These are phyloP conservation scores for Dromaius novaehollandiae DNA, from an alignment of 2,113 vertebrate genomes.

Conservation along the genomic window DNA sequence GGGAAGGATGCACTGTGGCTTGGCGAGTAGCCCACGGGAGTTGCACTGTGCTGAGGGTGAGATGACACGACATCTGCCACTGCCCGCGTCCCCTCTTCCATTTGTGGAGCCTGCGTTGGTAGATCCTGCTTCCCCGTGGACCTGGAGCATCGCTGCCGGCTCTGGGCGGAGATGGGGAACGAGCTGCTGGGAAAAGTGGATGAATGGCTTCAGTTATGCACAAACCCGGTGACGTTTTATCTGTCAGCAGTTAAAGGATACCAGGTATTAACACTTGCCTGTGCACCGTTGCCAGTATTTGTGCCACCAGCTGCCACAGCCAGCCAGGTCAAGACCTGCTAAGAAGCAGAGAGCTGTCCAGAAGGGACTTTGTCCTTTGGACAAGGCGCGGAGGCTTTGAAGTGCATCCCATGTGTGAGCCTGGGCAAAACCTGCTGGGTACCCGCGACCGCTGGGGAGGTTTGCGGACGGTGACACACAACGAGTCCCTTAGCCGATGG, in stretches of 20 bases:
- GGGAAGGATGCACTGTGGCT: not conserved
- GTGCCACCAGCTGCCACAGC: not conserved
- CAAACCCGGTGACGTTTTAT: not conserved
- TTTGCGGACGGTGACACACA: not conserved
- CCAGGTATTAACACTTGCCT: fast-evolving
- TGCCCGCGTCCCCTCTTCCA: not conserved
- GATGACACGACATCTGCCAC: fast-evolving
- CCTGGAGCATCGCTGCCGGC: not conserved
- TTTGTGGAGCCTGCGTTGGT: fast-evolving
- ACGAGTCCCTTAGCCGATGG: fast-evolving
- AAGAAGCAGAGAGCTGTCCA: fast-evolving
- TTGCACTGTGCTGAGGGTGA: fast-evolving
- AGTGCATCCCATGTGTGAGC: fast-evolving
- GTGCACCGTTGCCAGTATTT: fast-evolving
- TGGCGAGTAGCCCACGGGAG: not conserved
- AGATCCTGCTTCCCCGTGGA: fast-evolving
- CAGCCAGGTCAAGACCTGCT: not conserved
- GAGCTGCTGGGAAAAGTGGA: too few species aligned
- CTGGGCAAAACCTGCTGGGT: fast-evolving
- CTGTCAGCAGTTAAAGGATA: fast-evolving
- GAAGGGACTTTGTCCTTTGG: not conserved
- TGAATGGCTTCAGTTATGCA: not conserved
- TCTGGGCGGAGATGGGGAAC: not conserved
- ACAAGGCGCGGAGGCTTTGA: not conserved
- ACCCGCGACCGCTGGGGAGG: fast-evolving